Evolutionary conservation across 2,888 invertebrate genomes (phyloP).

Genomic region (Glomeris marginata): DNA sequence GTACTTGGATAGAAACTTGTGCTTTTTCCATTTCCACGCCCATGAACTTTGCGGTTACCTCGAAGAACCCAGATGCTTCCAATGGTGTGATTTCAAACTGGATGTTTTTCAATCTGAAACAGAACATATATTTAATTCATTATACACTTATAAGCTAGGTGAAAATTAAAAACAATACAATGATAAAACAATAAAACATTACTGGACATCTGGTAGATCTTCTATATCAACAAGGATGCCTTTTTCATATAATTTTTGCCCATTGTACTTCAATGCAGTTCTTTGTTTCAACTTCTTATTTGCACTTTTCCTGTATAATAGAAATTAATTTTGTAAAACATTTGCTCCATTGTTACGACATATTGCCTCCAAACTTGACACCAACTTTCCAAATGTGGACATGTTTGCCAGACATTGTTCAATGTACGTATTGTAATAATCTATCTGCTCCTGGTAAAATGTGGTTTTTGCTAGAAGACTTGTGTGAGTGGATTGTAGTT

Average conservation of each 20-base stretch:
- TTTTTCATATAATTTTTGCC: conserved; percentile 50
- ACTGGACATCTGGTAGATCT: conserved; percentile 46
- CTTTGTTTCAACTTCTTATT: conserved; percentile 1
- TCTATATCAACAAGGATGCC: conserved; percentile 55
- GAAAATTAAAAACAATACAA: conserved; percentile 1
- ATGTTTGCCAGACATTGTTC: conserved; percentile 57
- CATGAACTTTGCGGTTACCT: conserved; percentile 56
- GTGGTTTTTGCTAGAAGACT: conserved; percentile 49
- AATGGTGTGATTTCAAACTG: conserved; percentile 56
- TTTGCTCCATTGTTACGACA: conserved; percentile 1
- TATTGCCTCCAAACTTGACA: neutral
- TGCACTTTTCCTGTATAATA: neutral
- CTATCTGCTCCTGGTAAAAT: conserved; percentile 57
- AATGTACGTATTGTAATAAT: conserved; percentile 59
- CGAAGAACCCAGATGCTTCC: conserved; percentile 46
- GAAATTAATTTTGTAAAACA: no score
- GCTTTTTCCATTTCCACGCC: conserved; percentile 58
- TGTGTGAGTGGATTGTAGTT: conserved; percentile 45
- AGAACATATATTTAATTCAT: conserved; percentile 18
- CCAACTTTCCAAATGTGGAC: conserved; percentile 40
- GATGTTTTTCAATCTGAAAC: conserved; percentile 45
- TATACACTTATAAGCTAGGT: conserved; percentile 5
- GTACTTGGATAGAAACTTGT: conserved; percentile 46
- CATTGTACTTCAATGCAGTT: conserved; percentile 44
- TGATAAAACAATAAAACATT: conserved; percentile 2